Evolutionary conservation across 2,888 invertebrate species (phyloP).

Genomic region (Oscheius sp.): DNA sequence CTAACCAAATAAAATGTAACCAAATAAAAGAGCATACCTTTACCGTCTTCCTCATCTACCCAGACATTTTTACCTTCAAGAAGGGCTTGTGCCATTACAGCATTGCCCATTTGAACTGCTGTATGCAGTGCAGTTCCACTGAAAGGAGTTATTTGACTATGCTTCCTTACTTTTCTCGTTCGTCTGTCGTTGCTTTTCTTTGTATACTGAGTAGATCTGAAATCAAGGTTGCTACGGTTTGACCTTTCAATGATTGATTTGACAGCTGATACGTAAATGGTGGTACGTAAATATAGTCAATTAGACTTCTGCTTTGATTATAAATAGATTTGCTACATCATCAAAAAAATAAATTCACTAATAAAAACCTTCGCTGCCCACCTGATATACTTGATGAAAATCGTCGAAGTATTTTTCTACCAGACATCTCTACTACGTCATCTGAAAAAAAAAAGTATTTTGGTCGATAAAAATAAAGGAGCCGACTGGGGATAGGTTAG

Average conservation of each 20-base stretch:
- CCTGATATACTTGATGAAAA: constrained; percentile 57
- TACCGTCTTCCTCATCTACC: constrained; percentile 48
- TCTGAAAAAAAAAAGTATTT: constrained; percentile 8
- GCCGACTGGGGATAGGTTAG: constrained; percentile 17
- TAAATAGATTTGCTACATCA: too few relatives aligned
- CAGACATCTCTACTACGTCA: constrained; percentile 35
- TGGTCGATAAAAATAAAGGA: constrained; percentile 2
- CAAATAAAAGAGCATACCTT: constrained; percentile 32
- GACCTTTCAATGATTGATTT: constrained; percentile 6
- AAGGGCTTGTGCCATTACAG: constrained; percentile 41
- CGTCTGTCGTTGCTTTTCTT: constrained; percentile 35
- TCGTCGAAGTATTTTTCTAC: constrained; percentile 42
- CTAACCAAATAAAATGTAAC: constrained; percentile 37
- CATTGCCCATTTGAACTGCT: constrained; percentile 53
- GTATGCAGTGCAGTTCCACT: constrained; percentile 44
- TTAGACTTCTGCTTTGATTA: too few relatives aligned
- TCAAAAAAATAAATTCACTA: too few relatives aligned
- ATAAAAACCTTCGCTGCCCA: too few relatives aligned
- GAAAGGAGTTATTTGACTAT: background rate
- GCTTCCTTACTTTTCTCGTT: constrained; percentile 35
- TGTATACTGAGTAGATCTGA: constrained; percentile 54
- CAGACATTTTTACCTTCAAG: constrained; percentile 41
- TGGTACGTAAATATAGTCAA: background rate
- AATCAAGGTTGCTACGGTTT: constrained; percentile 8
- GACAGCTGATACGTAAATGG: background rate